Evolutionary conservation across 2,888 invertebrate species (phyloP).

Genomic region (Drosophila kuntzei): DNA sequence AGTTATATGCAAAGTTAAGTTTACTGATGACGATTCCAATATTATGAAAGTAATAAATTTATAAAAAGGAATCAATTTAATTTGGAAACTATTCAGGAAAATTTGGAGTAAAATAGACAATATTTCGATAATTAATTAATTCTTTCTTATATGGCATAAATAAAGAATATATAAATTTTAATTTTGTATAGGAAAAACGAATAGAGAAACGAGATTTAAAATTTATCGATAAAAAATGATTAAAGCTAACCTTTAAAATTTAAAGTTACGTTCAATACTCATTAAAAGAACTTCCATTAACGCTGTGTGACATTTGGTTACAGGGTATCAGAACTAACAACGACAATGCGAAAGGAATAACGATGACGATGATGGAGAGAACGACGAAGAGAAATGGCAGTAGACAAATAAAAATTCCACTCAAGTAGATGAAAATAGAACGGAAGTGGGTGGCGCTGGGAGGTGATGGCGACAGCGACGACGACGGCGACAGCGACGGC

Average conservation of each 20-base stretch:
- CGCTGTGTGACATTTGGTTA: background rate
- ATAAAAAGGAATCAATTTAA: no score
- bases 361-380: slow-evolving; percentile 22
- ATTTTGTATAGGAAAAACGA: no score
- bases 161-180: no score
- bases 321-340: slow-evolving; percentile 40
- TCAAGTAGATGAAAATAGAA: slow-evolving; percentile 76
- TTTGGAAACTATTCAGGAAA: no score
- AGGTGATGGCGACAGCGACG: background rate
- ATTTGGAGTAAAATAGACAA: no score
- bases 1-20: no score
- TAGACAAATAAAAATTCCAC: slow-evolving; percentile 79
- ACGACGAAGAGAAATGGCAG: slow-evolving; percentile 36
- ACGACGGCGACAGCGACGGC: background rate
- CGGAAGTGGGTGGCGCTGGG: slow-evolving; percentile 66
- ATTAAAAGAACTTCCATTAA: background rate
- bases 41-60: no score
- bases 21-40: no score
- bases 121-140: no score
- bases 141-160: no score
- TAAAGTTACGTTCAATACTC: background rate
- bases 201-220: no score
- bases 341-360: slow-evolving; percentile 28
- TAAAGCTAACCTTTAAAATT: background rate
- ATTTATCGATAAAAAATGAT: background rate